A percentile compares a stretch with the other conserved stretches of the same genome.
phyloP scores from a whole-genome alignment of 2,888 invertebrate species.

The Girardia tigrina region DNA sequence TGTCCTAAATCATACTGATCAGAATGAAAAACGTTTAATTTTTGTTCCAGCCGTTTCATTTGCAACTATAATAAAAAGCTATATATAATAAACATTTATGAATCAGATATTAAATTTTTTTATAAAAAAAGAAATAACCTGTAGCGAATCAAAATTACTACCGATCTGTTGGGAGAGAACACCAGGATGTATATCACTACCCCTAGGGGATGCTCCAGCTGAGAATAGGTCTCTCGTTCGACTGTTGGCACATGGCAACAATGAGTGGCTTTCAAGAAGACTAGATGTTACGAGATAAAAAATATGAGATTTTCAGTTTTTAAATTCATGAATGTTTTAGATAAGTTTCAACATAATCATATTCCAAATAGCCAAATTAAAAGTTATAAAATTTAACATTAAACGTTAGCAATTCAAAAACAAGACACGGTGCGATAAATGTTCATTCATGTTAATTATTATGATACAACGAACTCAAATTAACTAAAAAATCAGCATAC shows the following conservation, averaged over 20 bases:
- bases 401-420: no score
- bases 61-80: background rate
- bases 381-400: no score
- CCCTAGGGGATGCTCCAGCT: background rate
- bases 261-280: background rate
- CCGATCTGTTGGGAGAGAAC: background rate
- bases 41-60: slow-evolving; percentile 3
- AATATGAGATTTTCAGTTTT: no score
- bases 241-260: background rate
- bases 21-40: slow-evolving; percentile 10
- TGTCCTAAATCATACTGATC: background rate
- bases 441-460: no score
- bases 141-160: background rate
- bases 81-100: background rate
- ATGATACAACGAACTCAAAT: no score
- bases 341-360: no score
- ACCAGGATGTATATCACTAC: background rate
- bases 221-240: background rate
- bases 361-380: no score
- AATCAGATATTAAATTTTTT: background rate
- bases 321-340: no score
- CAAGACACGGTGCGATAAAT: no score
- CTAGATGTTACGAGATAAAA: no score
- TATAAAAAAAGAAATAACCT: background rate
- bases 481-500: no score